Conservation (phyloP, 2,888 invertebrate genomes). For the Pollenia griseotomentosa region DNA sequence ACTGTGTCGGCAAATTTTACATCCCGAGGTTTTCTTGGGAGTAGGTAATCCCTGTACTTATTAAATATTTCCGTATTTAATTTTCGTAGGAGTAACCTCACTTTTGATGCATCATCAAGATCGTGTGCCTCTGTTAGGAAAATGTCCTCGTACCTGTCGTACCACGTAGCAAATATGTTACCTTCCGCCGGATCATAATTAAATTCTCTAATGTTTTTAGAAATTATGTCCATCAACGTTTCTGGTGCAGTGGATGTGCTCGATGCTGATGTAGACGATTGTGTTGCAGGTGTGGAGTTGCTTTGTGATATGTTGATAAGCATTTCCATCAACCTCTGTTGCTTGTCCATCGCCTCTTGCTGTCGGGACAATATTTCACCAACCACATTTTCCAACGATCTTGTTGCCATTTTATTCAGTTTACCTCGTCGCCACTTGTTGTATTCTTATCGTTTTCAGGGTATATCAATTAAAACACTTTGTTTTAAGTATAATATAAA, state of each 20-base stretch:
- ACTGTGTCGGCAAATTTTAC: constrained; percentile 6
- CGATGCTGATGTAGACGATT: background rate
- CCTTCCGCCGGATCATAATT: constrained; percentile 29
- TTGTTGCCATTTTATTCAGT: constrained; percentile 18
- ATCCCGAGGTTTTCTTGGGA: constrained; percentile 54
- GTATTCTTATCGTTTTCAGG: too few species aligned
- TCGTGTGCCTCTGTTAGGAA: constrained; percentile 59
- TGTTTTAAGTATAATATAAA: too few species aligned
- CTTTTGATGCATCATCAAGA: constrained; percentile 67
- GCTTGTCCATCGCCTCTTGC: constrained; percentile 45
- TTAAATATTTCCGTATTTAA: constrained; percentile 49
- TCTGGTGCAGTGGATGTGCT: constrained; percentile 34
- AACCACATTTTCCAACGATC: constrained; percentile 20
- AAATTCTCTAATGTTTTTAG: constrained; percentile 41
- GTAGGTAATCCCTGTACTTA: constrained; percentile 62
- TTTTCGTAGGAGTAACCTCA: constrained; percentile 62
- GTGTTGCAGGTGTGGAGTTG: too few species aligned
- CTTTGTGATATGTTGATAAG: constrained; percentile 27
- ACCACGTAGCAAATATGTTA: constrained; percentile 40
- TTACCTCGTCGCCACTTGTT: constrained; percentile 22
- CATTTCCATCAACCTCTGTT: constrained; percentile 45
- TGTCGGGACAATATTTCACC: constrained; percentile 15
- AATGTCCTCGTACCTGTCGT: constrained; percentile 61
- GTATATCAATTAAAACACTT: too few species aligned
- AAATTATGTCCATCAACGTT: constrained; percentile 39